Percentiles rank a stretch among this genome's conserved stretches.
phyloP scores from a whole-genome alignment of 2,888 invertebrate species.

The Anagyrus pseudococci region DNA sequence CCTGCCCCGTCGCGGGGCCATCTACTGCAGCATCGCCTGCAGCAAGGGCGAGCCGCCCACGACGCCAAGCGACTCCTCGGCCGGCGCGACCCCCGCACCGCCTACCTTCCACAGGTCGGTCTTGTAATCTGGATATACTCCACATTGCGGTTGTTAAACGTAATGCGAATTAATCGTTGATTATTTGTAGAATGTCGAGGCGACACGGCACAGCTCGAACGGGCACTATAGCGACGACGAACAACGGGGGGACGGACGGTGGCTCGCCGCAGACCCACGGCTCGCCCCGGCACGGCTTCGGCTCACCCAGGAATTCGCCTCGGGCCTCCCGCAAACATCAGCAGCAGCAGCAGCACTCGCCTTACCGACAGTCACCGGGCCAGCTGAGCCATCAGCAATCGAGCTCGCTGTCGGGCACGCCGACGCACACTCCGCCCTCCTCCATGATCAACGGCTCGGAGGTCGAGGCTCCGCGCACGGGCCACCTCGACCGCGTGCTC shows the following conservation, averaged over 20 bases:
- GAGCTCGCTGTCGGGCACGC: slow-evolving; percentile 55
- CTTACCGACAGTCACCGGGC: slow-evolving; percentile 1
- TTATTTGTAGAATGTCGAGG: slow-evolving; percentile 55
- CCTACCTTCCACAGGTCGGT: slow-evolving; percentile 62
- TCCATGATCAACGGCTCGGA: slow-evolving; percentile 32
- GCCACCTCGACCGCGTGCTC: slow-evolving; percentile 72
- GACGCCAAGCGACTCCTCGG: slow-evolving; percentile 82
- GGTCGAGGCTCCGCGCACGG: slow-evolving; percentile 44
- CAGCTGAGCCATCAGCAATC: slow-evolving; percentile 43
- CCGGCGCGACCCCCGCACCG: slow-evolving; percentile 71
- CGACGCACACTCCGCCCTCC: slow-evolving; percentile 48
- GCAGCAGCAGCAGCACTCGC: slow-evolving; percentile 59
- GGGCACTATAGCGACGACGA: neutral
- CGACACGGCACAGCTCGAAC: slow-evolving; percentile 7
- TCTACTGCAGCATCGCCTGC: slow-evolving; percentile 94
- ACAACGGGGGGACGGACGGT: slow-evolving; percentile 9
- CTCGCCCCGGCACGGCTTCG: slow-evolving; percentile 52
- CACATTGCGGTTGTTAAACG: too few relatives aligned
- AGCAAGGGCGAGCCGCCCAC: slow-evolving; percentile 91
- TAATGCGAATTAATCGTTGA: too few relatives aligned
- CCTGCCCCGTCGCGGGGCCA: slow-evolving; percentile 88
- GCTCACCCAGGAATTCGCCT: slow-evolving; percentile 62
- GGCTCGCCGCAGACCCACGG: slow-evolving; percentile 34
- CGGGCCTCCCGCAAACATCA: slow-evolving; percentile 65
- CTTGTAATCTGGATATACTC: too few relatives aligned